phyloP scores from a whole-genome alignment of 1,140 invertebrate species.

The Solenopsis invicta region DNA sequence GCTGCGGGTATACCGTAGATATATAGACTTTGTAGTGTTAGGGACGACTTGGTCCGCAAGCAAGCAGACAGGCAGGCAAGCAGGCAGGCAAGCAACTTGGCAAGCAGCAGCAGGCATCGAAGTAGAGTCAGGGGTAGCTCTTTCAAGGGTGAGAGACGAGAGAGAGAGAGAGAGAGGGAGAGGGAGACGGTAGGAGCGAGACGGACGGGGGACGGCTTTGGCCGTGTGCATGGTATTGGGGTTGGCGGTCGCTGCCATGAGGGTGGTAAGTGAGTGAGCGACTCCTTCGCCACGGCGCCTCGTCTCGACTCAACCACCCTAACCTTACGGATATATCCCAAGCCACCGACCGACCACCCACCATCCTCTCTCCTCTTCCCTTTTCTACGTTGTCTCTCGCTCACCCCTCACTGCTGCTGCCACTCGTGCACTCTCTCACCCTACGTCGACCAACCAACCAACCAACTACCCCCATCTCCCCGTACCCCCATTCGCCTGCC shows the following conservation, averaged over 20 bases:
- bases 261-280: constrained; percentile 86
- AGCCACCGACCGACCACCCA: constrained; percentile 67
- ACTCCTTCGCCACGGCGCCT: constrained; percentile 84
- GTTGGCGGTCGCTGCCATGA: constrained; percentile 82
- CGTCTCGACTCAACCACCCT: constrained; percentile 73
- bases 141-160: constrained; percentile 61
- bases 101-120: constrained; percentile 67
- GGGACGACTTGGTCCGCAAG: constrained; percentile 81
- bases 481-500: constrained; percentile 17
- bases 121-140: constrained; percentile 62
- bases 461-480: not conserved
- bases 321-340: constrained; percentile 75
- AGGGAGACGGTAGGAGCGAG: not conserved
- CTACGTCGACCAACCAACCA: constrained; percentile 69
- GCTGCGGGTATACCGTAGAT: constrained; percentile 75
- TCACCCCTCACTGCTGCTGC: constrained; percentile 58
- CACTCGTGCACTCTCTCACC: constrained; percentile 68
- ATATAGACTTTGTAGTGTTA: constrained; percentile 84
- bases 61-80: constrained; percentile 81
- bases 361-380: constrained; percentile 40
- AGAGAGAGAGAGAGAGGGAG: constrained; percentile 38
- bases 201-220: constrained; percentile 61
- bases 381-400: constrained; percentile 60
- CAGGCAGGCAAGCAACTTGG: constrained; percentile 74
- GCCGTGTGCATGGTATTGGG: constrained; percentile 78